These are phyloP conservation scores for Hemicrepidius hirtus DNA, from an alignment of 2,888 invertebrate species.

Conservation along the genomic window DNA sequence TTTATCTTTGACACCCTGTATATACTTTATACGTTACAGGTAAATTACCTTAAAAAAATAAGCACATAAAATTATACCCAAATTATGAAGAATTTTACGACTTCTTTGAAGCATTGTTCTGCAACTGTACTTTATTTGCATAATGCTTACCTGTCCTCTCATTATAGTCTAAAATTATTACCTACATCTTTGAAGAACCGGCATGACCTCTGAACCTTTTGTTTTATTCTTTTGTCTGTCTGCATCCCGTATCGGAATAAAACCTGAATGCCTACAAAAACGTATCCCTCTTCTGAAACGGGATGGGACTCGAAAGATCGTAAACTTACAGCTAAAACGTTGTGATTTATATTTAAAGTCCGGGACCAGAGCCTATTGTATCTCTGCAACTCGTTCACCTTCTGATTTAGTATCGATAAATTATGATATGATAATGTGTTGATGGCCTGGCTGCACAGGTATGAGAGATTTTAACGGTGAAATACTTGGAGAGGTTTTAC, in stretches of 20 bases:
- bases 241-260: constrained; percentile 50
- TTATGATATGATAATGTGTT: constrained; percentile 51
- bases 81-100: constrained; percentile 48
- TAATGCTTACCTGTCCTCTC: constrained; percentile 51
- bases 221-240: constrained; percentile 45
- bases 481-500: constrained; percentile 18
- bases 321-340: constrained; percentile 42
- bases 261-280: constrained; percentile 49
- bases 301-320: constrained; percentile 31
- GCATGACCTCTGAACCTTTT: constrained; percentile 42
- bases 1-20: no score
- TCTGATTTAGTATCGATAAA: constrained; percentile 58
- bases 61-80: constrained; percentile 46
- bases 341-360: constrained; percentile 46
- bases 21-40: background rate
- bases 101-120: constrained; percentile 44
- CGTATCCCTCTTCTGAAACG: constrained; percentile 45
- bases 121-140: constrained; percentile 46
- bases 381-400: constrained; percentile 48
- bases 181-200: constrained; percentile 35
- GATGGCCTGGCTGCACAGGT: constrained; percentile 44
- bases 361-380: constrained; percentile 46
- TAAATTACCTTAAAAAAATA: constrained; percentile 2
- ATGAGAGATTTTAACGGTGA: constrained; percentile 41
- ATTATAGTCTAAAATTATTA: constrained; percentile 53